Evolutionary conservation across 2,888 invertebrate genomes (phyloP).

Genomic region (Leptinotarsa tumamoca): DNA sequence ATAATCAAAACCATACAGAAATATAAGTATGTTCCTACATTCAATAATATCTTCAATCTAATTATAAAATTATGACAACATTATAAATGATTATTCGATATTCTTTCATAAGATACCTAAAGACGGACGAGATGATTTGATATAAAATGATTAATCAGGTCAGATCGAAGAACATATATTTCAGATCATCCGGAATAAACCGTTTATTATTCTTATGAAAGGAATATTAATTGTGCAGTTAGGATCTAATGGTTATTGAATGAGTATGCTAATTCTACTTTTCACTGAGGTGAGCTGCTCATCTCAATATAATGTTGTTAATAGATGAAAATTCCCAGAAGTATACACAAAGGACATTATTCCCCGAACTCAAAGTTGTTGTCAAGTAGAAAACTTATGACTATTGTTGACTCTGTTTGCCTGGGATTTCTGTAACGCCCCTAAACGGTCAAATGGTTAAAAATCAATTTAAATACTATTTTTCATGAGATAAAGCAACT

Average conservation of each 20-base stretch:
- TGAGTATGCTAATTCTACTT: constrained; percentile 18
- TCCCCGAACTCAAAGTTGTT: constrained; percentile 45
- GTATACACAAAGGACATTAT: constrained; percentile 39
- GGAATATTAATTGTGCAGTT: background rate
- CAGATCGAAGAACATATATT: too few relatives aligned
- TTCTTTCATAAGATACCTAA: too few relatives aligned
- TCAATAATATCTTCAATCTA: too few relatives aligned
- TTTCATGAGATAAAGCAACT: constrained; percentile 24
- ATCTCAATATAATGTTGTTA: constrained; percentile 24
- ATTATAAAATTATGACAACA: too few relatives aligned
- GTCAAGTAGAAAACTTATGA: constrained; percentile 44
- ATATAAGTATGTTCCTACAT: too few relatives aligned
- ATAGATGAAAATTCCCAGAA: constrained; percentile 38
- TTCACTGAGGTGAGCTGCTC: constrained; percentile 22
- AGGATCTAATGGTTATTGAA: constrained; percentile 12
- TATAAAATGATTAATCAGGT: too few relatives aligned
- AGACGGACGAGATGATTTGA: too few relatives aligned
- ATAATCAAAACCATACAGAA: too few relatives aligned
- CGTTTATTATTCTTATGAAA: too few relatives aligned
- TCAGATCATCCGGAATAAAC: too few relatives aligned
- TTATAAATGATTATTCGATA: too few relatives aligned
- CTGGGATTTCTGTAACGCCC: constrained; percentile 45
- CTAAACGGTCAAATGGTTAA: constrained; percentile 47
- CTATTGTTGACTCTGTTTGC: constrained; percentile 48
- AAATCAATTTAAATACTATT: constrained; percentile 48